These are phyloP conservation scores for Ahaetulla prasina DNA, from an alignment of 2,113 vertebrate species.

Conservation along the genomic window DNA sequence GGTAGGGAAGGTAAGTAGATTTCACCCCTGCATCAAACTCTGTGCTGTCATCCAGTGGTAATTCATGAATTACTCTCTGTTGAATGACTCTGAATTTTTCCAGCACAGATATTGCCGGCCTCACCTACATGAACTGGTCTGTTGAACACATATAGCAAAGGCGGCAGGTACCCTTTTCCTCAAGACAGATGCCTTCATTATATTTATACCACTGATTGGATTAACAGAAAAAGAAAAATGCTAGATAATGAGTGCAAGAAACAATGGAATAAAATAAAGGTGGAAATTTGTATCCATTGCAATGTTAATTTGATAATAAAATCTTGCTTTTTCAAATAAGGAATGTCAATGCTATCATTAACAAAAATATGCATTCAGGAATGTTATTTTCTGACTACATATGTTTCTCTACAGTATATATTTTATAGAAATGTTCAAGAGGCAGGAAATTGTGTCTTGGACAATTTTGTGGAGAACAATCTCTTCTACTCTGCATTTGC, in stretches of 20 bases:
- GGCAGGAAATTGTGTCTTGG: neutral
- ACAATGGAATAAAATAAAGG: neutral
- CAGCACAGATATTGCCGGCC: neutral
- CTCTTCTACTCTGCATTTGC: neutral
- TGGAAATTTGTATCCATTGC: neutral
- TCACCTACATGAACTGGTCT: neutral
- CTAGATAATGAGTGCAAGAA: neutral
- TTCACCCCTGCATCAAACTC: too few species aligned
- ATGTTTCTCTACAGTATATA: neutral
- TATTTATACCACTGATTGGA: neutral
- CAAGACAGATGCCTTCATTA: neutral
- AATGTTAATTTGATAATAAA: neutral
- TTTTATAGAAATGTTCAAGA: neutral
- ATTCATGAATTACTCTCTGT: neutral
- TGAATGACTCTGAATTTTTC: neutral
- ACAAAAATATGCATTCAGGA: neutral
- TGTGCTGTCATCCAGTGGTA: neutral
- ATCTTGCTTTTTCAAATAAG: neutral
- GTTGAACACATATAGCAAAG: neutral
- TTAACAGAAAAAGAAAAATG: neutral
- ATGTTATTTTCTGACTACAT: neutral
- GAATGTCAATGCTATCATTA: neutral
- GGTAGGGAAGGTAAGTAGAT: too few species aligned
- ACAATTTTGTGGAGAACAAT: neutral
- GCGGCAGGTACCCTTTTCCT: neutral